These are phyloP conservation scores for Gambusia affinis DNA, from an alignment of 2,113 vertebrate genomes.

Conservation along the genomic window DNA sequence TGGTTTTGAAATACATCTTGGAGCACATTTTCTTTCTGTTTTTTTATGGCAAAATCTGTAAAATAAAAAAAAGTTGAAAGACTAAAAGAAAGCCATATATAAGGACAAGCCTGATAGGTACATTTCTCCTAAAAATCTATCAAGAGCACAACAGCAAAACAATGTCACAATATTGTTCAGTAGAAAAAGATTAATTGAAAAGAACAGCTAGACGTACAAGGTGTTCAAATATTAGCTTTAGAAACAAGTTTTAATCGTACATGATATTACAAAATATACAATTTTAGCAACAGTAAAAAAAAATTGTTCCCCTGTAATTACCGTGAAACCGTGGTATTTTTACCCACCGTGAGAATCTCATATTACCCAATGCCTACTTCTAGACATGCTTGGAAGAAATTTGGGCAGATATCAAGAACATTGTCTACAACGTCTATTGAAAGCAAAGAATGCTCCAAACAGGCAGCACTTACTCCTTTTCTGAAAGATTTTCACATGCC, in stretches of 20 bases:
- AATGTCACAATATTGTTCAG: too few species aligned
- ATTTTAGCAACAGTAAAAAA: not conserved
- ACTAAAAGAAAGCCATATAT: too few species aligned
- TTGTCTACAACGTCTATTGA: slow-evolving; percentile 65
- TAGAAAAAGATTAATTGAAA: too few species aligned
- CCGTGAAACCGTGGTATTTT: not conserved
- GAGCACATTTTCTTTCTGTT: too few species aligned
- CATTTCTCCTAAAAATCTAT: too few species aligned
- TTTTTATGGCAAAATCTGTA: too few species aligned
- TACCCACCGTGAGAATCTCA: not conserved
- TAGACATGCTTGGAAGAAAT: slow-evolving; percentile 39
- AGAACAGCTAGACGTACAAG: too few species aligned
- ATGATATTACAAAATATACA: not conserved
- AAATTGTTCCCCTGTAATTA: not conserved
- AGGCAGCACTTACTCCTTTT: slow-evolving; percentile 69
- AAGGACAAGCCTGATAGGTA: too few species aligned
- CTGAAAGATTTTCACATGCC: slow-evolving; percentile 68
- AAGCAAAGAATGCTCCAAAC: slow-evolving; percentile 55
- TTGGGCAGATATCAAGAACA: slow-evolving; percentile 67
- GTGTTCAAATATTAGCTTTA: not conserved
- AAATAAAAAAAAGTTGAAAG: too few species aligned
- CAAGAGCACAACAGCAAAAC: too few species aligned
- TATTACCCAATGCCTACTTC: slow-evolving; percentile 7
- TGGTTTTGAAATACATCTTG: too few species aligned
- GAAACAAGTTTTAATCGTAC: not conserved